Evolutionary conservation across 1,140 invertebrate species (phyloP).

Genomic region (Oppia nitens): DNA sequence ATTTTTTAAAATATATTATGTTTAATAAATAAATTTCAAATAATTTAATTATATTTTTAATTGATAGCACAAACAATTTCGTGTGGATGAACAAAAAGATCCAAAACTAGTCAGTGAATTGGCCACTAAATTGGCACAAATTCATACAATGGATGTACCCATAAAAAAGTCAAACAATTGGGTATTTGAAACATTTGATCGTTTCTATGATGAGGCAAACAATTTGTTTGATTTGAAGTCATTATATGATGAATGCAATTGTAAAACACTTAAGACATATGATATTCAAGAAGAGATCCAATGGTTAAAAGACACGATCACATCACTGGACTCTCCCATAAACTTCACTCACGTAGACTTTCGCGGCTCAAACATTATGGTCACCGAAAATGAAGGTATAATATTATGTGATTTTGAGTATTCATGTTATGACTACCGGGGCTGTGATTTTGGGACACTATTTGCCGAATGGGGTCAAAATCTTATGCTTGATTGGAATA

Average conservation of each 20-base stretch:
- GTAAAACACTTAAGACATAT: neutral
- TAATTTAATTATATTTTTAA: neutral
- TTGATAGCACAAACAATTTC: conserved; percentile 1
- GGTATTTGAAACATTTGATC: neutral
- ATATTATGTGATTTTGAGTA: conserved; percentile 11
- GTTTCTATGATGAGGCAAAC: neutral
- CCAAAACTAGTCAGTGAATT: neutral
- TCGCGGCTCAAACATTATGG: conserved; percentile 11
- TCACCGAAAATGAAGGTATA: conserved; percentile 8
- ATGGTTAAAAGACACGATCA: neutral
- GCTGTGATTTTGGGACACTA: conserved; percentile 3
- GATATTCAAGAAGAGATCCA: neutral
- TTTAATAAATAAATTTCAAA: too few species aligned
- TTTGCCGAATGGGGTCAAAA: conserved; percentile 10
- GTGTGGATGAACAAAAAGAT: neutral
- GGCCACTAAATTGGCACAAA: neutral
- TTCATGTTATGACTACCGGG: conserved; percentile 9
- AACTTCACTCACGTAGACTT: conserved; percentile 6
- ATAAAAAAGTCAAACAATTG: neutral
- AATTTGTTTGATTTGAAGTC: neutral
- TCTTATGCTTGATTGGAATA: too few species aligned
- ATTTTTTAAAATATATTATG: neutral
- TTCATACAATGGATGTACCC: neutral
- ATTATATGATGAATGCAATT: neutral
- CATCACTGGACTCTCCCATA: neutral